Evolutionary conservation across 2,888 invertebrate species (phyloP).

Genomic region (Heteropelma amictum): DNA sequence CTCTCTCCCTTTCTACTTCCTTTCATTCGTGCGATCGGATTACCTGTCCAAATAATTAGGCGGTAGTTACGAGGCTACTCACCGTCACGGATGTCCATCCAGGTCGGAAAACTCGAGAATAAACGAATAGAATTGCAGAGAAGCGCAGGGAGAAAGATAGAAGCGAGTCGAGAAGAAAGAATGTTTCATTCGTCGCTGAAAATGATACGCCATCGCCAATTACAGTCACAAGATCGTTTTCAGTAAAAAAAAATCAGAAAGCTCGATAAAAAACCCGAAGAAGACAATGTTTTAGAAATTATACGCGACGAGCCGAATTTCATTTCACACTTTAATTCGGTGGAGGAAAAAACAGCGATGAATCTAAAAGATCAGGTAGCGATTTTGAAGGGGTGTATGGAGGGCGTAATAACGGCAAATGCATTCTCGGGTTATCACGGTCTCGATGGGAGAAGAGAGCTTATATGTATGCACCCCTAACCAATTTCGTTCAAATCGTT

Average conservation of each 20-base stretch:
- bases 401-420: neutral
- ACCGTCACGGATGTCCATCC: slow-evolving; percentile 33
- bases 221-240: too few relatives aligned
- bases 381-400: neutral
- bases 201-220: too few relatives aligned
- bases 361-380: neutral
- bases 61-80: slow-evolving; percentile 63
- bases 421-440: slow-evolving; percentile 35
- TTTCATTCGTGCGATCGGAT: slow-evolving; percentile 52
- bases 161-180: slow-evolving; percentile 12
- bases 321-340: neutral
- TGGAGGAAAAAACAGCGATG: neutral
- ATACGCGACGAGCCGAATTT: neutral
- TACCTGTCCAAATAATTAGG: slow-evolving; percentile 68
- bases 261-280: neutral
- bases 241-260: neutral
- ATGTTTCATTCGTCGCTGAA: too few relatives aligned
- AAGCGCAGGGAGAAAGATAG: neutral
- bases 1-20: slow-evolving; percentile 9
- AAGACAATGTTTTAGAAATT: neutral
- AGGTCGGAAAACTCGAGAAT: slow-evolving; percentile 23
- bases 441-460: neutral
- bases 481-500: slow-evolving; percentile 54
- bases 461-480: slow-evolving; percentile 1
- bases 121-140: neutral